Evolutionary conservation across 2,888 invertebrate genomes (phyloP), one percentile per base, ranked within the genome.

Genomic region (Ariolimax columbianus): DNA sequence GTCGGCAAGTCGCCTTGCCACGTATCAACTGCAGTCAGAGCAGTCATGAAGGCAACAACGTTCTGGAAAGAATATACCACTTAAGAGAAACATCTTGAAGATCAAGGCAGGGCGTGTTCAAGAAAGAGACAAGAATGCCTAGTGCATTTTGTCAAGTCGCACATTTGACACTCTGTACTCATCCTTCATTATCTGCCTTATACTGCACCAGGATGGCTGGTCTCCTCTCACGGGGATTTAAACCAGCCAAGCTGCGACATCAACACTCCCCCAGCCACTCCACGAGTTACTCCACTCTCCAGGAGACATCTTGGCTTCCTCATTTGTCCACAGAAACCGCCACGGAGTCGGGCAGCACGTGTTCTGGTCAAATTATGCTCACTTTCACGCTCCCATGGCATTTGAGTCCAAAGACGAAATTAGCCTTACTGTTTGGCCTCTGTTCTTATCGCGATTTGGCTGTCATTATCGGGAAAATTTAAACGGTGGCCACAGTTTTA

Each of bases 391-490:
- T 38, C 70, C 70, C 36, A 36, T 70, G 70, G 33, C 70, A 70
- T 70, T 70, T 70, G 70, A 38, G 38, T 70, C 38, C 36, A 70
- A 70, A 70, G 70, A 70, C 2, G 17, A 23, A 63, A 63, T 63
- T 26, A 63, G 59, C 59, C 26, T 26, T n/a, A n/a, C n/a, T n/a
- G n/a, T n/a, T n/a, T 63, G 59, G 23, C n/a, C 59, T 63, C 7
- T n/a, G 11, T 63, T 63, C 59, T 63, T 63, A 63, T 63, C 59
- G 26, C 2, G 59, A 6, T 2, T n/a, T n/a, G 1, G 23, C n/a
- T 63, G 26, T n/a, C n/a, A 63, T 63, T 23, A 63, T n/a, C n/a
- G n/a, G 1, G 59, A n/a, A 14, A 63, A n/a, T 63, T 63, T 2
- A 63, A 26, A n/a, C 26, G 11, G n/a, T n/a, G n/a, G 59, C 55